A percentile compares a stretch with the other conserved stretches of the same genome.
phyloP scores from a whole-genome alignment of 2,113 vertebrate genomes.

The Anolis carolinensis region DNA sequence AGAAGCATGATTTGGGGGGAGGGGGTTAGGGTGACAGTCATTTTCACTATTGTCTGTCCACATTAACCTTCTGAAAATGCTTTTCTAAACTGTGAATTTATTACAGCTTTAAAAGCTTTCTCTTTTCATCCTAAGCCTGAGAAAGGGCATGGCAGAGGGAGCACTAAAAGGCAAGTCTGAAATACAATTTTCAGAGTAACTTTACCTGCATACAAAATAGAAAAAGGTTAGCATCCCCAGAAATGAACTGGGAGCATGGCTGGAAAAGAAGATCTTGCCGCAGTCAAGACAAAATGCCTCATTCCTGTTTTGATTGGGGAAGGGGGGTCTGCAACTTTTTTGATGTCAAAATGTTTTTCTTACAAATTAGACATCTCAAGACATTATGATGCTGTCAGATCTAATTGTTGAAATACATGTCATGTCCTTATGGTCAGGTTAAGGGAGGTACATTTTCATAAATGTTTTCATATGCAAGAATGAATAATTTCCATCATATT shows the following conservation, averaged over 20 bases:
- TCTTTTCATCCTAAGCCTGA: conserved; percentile 15
- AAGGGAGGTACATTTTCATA: too few relatives aligned
- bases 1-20: conserved; percentile 5
- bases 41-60: conserved; percentile 18
- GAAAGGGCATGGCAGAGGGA: neutral
- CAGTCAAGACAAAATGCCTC: neutral
- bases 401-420: neutral
- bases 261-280: neutral
- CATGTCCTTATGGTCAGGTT: neutral
- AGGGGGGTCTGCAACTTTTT: neutral
- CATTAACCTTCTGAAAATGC: conserved; percentile 38
- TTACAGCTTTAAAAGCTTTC: neutral
- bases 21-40: neutral
- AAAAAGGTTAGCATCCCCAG: neutral
- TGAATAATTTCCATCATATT: too few relatives aligned
- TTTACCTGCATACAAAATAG: neutral
- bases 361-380: neutral
- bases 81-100: conserved; percentile 15
- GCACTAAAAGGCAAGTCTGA: neutral
- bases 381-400: neutral
- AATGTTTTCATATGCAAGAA: too few relatives aligned
- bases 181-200: neutral
- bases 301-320: neutral
- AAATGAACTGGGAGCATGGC: neutral
- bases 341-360: neutral